Percentiles rank a stretch among this genome's conserved stretches.
Conservation (phyloP, 2,113 vertebrate genomes). For the Percopsis transmontana region DNA sequence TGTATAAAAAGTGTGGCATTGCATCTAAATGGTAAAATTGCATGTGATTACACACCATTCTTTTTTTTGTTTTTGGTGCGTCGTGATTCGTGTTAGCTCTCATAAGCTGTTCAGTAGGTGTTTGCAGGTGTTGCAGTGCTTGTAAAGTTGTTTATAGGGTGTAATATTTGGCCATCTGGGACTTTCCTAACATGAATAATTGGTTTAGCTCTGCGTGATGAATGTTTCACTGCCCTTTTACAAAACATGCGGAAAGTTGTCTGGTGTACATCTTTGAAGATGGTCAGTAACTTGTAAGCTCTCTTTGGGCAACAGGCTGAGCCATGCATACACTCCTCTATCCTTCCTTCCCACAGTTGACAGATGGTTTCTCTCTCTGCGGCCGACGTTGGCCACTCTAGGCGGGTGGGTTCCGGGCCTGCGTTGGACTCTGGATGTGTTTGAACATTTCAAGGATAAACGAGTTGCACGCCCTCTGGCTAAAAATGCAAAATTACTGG, state of each 20-base stretch:
- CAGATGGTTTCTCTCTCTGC: conserved; percentile 42
- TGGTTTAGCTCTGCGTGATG: conserved; percentile 37
- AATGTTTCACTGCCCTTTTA: conserved; percentile 21
- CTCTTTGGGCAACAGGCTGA: conserved; percentile 7
- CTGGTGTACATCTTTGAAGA: conserved; percentile 28
- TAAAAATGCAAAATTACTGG: conserved; percentile 60
- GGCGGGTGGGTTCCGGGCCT: conserved; percentile 7
- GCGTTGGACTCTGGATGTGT: conserved; percentile 37
- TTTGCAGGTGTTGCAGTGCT: conserved; percentile 19
- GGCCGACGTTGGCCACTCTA: conserved; percentile 26
- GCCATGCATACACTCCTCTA: background rate
- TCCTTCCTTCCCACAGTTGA: conserved; percentile 8
- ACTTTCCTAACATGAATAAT: conserved; percentile 8
- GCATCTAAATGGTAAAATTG: background rate
- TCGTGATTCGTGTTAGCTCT: conserved; percentile 15
- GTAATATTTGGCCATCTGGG: conserved; percentile 33
- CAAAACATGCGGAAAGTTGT: conserved; percentile 25
- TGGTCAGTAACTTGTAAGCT: conserved; percentile 31
- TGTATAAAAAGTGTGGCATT: background rate
- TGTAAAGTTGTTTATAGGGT: background rate
- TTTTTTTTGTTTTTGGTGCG: background rate
- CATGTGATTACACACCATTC: background rate
- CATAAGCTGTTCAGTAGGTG: conserved; percentile 36
- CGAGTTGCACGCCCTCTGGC: conserved; percentile 53
- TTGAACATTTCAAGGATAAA: conserved; percentile 55